Conservation (phyloP, 2,797 vertebrate species). For the Siniperca scherzeri region DNA sequence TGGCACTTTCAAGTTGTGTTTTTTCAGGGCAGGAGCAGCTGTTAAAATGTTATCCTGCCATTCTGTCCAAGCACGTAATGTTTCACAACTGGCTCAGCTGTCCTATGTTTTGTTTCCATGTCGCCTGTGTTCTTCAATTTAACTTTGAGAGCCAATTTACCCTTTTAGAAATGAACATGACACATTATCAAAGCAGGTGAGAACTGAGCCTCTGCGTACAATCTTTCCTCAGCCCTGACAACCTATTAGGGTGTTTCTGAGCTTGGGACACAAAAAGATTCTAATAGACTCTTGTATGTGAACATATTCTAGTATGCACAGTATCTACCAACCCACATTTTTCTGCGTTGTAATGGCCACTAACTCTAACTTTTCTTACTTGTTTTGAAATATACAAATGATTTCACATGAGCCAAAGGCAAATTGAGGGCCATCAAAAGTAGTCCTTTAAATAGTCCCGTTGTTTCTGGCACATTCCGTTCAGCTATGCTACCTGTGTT, state of each 20-base stretch:
- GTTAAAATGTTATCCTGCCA: constrained; percentile 83
- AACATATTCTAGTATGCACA: neutral
- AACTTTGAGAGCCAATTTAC: constrained; percentile 33
- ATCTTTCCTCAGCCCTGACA: neutral
- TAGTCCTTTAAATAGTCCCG: constrained; percentile 18
- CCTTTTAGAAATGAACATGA: constrained; percentile 16
- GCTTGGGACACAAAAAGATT: neutral
- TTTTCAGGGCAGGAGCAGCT: constrained; percentile 77
- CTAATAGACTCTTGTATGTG: neutral
- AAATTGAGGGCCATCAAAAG: constrained; percentile 12
- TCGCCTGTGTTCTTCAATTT: constrained; percentile 47
- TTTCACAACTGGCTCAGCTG: constrained; percentile 76
- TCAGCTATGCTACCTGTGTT: constrained; percentile 28
- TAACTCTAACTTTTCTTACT: neutral
- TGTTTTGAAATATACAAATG: constrained; percentile 14
- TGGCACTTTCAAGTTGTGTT: constrained; percentile 71
- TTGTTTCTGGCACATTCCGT: constrained; percentile 47
- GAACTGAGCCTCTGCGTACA: neutral
- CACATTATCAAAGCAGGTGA: constrained; percentile 23
- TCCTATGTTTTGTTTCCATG: constrained; percentile 53
- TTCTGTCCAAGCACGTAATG: constrained; percentile 60
- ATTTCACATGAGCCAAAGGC: constrained; percentile 1
- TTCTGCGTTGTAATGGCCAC: neutral
- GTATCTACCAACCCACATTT: neutral
- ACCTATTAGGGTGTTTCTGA: neutral